Percentiles rank a stretch among this genome's conserved stretches.
Conservation (phyloP, 1,140 invertebrate species). For the Maniola jurtina region DNA sequence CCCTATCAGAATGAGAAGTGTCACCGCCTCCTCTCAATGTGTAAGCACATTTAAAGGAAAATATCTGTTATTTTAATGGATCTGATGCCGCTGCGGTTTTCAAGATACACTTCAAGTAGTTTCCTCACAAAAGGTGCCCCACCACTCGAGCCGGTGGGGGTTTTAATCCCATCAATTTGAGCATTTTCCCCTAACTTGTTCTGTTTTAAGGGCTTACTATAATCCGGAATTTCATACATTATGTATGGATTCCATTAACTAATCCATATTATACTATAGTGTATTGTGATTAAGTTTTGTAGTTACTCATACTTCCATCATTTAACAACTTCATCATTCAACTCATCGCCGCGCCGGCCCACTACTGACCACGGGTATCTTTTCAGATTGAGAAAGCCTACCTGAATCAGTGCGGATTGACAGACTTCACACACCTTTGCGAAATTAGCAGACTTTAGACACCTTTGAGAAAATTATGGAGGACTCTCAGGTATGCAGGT, state of each 20-base stretch:
- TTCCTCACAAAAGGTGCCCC: not conserved
- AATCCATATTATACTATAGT: too few relatives aligned
- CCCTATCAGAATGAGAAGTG: not conserved
- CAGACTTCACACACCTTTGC: too few relatives aligned
- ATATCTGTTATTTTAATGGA: not conserved
- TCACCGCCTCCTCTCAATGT: not conserved
- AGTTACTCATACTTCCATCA: too few relatives aligned
- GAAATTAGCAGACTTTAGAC: too few relatives aligned
- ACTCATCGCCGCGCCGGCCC: too few relatives aligned
- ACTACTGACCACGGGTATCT: too few relatives aligned
- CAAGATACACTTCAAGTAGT: not conserved
- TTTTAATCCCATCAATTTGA: not conserved
- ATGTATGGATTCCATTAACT: not conserved
- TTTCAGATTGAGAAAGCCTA: too few relatives aligned
- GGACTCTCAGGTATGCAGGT: too few relatives aligned
- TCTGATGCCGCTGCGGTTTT: not conserved
- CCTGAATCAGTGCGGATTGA: too few relatives aligned
- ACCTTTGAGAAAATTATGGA: too few relatives aligned
- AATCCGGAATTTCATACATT: not conserved
- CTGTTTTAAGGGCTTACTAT: not conserved
- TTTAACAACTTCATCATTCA: too few relatives aligned
- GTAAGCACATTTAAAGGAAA: not conserved
- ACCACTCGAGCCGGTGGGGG: not conserved
- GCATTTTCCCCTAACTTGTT: not conserved
- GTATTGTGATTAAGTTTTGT: too few relatives aligned